Conservation (phyloP, 2,113 vertebrate genomes). For the Ivindomyrus marchei region DNA sequence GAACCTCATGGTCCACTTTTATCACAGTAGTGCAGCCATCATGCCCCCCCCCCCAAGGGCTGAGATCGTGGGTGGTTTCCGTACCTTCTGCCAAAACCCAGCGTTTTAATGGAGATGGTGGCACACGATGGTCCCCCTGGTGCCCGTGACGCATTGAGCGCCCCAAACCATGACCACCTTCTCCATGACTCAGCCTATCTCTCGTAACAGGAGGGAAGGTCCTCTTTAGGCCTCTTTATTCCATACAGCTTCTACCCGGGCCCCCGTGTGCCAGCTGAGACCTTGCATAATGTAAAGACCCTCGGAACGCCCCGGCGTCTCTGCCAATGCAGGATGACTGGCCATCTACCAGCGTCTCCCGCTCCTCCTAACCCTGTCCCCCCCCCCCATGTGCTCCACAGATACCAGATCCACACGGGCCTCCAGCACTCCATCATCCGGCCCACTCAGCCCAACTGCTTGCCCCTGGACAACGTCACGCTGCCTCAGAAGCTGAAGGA, state of each 20-base stretch:
- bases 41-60: not conserved
- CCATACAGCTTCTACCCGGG: not conserved
- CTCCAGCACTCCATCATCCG: conserved; percentile 94
- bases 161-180: not conserved
- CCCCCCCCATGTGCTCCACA: conserved; percentile 38
- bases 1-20: not conserved
- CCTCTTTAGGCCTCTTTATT: not conserved
- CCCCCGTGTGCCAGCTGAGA: not conserved
- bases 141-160: not conserved
- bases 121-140: not conserved
- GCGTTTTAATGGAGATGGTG: not conserved
- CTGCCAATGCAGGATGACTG: not conserved
- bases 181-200: not conserved
- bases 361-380: conserved; percentile 14
- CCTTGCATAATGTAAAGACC: not conserved
- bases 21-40: not conserved
- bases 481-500: conserved; percentile 90
- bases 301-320: not conserved
- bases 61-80: not conserved
- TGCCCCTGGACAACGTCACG: conserved; percentile 84
- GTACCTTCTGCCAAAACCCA: not conserved
- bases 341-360: not conserved
- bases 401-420: conserved; percentile 97
- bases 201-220: not conserved
- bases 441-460: conserved; percentile 86